Evolutionary conservation across 2,888 invertebrate genomes (phyloP).

Genomic region (Megaustenia siamemsis): DNA sequence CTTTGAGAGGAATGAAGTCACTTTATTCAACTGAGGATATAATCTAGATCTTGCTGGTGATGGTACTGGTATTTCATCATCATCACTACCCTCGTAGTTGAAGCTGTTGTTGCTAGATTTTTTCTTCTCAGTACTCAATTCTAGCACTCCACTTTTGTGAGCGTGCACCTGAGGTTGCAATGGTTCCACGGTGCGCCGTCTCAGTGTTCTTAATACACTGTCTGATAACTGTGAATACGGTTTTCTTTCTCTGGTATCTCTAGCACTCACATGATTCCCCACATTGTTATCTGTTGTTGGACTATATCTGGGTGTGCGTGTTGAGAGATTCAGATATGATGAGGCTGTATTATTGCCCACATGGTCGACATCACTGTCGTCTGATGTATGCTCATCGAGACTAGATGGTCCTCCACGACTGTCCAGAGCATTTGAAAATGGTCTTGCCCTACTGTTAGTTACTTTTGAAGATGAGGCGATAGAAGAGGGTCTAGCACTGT

Average conservation of each 20-base stretch:
- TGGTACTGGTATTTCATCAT: slow-evolving; percentile 32
- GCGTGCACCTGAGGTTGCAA: slow-evolving; percentile 36
- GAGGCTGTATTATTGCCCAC: not conserved
- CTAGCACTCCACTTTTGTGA: slow-evolving; percentile 48
- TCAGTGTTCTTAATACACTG: slow-evolving; percentile 48
- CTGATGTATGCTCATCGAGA: slow-evolving; percentile 57
- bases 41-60: slow-evolving; percentile 55
- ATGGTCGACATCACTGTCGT: slow-evolving; percentile 58
- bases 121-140: slow-evolving; percentile 42
- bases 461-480: not conserved
- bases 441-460: not conserved
- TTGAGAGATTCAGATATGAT: not conserved
- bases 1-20: slow-evolving; percentile 40
- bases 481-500: not conserved
- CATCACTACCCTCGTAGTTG: slow-evolving; percentile 15
- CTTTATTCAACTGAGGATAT: slow-evolving; percentile 58
- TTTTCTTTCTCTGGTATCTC: slow-evolving; percentile 27
- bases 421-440: slow-evolving; percentile 3
- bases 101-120: not conserved
- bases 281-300: not conserved
- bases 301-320: not conserved
- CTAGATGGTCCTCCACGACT: slow-evolving; percentile 31
- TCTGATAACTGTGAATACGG: slow-evolving; percentile 42
- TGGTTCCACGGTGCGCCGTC: slow-evolving; percentile 51
- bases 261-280: not conserved